These are phyloP conservation scores for Potamarius usumacintae DNA, from an alignment of 2,113 vertebrate genomes.

Conservation along the genomic window DNA sequence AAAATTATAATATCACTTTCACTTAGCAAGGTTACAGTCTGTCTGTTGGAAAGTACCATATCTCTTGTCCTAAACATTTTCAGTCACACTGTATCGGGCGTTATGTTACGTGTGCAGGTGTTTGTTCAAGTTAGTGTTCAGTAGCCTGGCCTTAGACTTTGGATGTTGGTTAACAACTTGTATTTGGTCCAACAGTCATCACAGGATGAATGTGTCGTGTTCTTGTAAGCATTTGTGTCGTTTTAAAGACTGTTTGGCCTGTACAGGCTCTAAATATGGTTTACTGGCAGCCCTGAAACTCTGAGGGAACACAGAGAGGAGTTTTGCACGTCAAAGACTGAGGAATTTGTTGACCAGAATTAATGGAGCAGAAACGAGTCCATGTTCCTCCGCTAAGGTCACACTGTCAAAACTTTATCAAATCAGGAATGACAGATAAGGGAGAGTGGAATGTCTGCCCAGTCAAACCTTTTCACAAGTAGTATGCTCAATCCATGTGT, in stretches of 20 bases:
- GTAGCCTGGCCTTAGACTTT: constrained; percentile 4
- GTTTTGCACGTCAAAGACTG: constrained; percentile 35
- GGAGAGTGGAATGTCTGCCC: constrained; percentile 39
- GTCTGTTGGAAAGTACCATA: background rate
- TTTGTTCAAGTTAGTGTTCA: background rate
- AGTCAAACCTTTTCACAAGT: constrained; percentile 5
- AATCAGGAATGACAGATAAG: constrained; percentile 46
- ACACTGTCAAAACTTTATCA: constrained; percentile 58
- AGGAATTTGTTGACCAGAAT: constrained; percentile 50
- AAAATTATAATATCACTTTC: background rate
- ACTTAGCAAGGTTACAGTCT: background rate
- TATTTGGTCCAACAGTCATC: background rate
- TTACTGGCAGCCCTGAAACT: constrained; percentile 1
- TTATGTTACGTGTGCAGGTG: no score
- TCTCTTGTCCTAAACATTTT: background rate
- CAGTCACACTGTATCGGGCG: background rate
- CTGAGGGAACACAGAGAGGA: constrained; percentile 16
- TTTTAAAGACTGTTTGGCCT: constrained; percentile 18
- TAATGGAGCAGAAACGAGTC: constrained; percentile 53
- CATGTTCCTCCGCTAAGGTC: constrained; percentile 52
- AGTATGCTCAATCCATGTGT: background rate
- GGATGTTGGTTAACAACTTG: constrained; percentile 13
- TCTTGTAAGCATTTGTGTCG: constrained; percentile 10
- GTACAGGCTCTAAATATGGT: constrained; percentile 27
- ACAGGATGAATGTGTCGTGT: background rate